These are phyloP conservation scores for Sylvicapra grimmia DNA, from an alignment of 2,113 vertebrate species.

Conservation along the genomic window DNA sequence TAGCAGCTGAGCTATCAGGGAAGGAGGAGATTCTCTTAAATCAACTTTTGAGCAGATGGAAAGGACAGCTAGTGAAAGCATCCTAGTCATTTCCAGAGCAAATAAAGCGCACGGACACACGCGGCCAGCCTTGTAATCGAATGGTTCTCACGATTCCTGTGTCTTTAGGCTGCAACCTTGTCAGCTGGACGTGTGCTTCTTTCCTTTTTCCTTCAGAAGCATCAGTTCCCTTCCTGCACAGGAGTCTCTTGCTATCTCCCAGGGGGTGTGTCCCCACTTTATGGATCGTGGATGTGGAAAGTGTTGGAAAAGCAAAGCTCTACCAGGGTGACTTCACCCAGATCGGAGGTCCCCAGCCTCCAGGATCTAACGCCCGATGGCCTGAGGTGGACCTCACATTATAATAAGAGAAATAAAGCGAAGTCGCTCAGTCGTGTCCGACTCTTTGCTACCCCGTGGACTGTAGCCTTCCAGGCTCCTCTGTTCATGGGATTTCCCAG, in stretches of 20 bases:
- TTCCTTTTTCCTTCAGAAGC: not conserved
- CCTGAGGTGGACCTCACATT: no score
- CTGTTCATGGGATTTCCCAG: not conserved
- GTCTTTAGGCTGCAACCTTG: not conserved
- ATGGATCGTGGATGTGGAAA: not conserved
- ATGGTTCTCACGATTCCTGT: not conserved
- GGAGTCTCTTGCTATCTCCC: not conserved
- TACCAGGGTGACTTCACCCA: not conserved
- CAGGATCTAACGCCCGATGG: no score
- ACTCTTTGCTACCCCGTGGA: accelerated
- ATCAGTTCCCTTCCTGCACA: not conserved
- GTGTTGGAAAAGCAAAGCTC: not conserved
- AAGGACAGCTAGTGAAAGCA: not conserved
- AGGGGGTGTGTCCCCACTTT: not conserved
- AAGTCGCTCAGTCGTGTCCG: not conserved
- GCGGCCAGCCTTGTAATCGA: not conserved
- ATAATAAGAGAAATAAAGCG: no score
- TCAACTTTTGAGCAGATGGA: not conserved
- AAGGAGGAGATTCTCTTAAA: not conserved
- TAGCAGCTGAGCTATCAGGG: no score
- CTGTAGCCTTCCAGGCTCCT: not conserved
- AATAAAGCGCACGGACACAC: not conserved
- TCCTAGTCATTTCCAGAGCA: not conserved
- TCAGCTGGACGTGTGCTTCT: not conserved
- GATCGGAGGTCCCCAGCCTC: not conserved